Evolutionary conservation across 1,140 invertebrate species (phyloP), one percentile per base, ranked within the genome.

Genomic region (Cydia amplana): DNA sequence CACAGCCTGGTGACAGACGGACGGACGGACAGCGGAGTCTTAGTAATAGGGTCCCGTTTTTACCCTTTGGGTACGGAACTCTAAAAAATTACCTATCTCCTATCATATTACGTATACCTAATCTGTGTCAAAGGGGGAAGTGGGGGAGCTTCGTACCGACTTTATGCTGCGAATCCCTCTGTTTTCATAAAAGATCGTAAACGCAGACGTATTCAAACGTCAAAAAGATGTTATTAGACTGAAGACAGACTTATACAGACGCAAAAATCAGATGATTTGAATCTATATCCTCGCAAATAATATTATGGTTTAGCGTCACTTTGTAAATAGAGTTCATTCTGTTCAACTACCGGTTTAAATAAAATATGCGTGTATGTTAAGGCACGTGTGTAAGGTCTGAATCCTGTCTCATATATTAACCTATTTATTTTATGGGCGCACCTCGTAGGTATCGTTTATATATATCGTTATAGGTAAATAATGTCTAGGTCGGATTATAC

Each of bases 171-270:
- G 55, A 23, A 51, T 60, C 12, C 55, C 55, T 9, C 55, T 9
- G 4, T 60, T 60, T 23, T 60, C 55, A 60, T 60, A 60, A 23
- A 60, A 60, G 55, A 60, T 60, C 55, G 20, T 60, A 60, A 60
- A 60, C 20, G 55, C 55, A 18, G 20, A 60, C 23, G 55, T 9
- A 60, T 12, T 12, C 55, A 60, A 60, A 60, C 20, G 55, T 23
- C 18, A 9, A 23, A 23, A 23, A 60, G 55, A 60, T 60, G 20
- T 60, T 60, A 60, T 60, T 55, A 18, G n/a, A 7, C n/a, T 55
- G 51, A 4, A 7, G 51, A 18, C 51, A 55, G n/a, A 51, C 0
- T 32, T 60, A 60, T 60, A 23, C 20, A 23, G 55, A 9, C 6
- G 55, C 20, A 23, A 23, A 20, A 23, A 60, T 60, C 55, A 60